Base-by-base conservation (phyloP, 2,113 vertebrate genomes). In the Mystacornis crossleyi region DNA sequence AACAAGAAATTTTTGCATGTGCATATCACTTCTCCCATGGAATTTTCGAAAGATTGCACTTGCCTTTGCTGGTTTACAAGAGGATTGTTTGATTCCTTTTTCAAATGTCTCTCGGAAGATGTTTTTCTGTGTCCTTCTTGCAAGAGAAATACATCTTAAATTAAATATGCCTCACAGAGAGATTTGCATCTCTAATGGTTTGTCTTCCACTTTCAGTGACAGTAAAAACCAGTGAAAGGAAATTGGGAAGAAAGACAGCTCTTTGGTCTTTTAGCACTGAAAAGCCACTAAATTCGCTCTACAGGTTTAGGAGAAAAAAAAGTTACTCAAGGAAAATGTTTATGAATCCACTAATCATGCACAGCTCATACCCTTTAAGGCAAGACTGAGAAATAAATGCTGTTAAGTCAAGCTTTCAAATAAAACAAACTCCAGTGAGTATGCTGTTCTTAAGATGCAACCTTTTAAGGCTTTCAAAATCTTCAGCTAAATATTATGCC, bases 221-320 rank as follows among this genome's bases (percentile, higher is more conserved):
- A 95, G 91, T 90, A 86, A 97, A 97, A 97, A 95, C 60, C 72
- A 94, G 14, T 85, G 50, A 86, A 97, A 96, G 93, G 75, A 97
- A 90, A 82, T 62, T 48, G 64, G 40, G 64, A 83, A 94, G 40
- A 66, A 92, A 96, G 81, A 83, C 48, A 94, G 65, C 71, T 94
- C 78, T 96, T 93, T 91, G 48, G 62, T 84, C 51, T 96, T 96
- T 90, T 33, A 20, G 28, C 51, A 66, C 53, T 60, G 75, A 93
- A 93, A 88, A 62, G 10, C 1, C 48, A n/a, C 17, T 80, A 88
- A 81, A 81, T 79, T 93, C 18, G 6, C 50, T 82, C 45, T 42
- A 50, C 34, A 67, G 15, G 28, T 77, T 70, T 85, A 75, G 60
- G 54, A 95, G 69, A 86, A 64, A 45, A 67, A 93, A 65, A 58